These are phyloP conservation scores for Calameuta filiformis DNA, from an alignment of 2,888 invertebrate species.

Conservation along the genomic window DNA sequence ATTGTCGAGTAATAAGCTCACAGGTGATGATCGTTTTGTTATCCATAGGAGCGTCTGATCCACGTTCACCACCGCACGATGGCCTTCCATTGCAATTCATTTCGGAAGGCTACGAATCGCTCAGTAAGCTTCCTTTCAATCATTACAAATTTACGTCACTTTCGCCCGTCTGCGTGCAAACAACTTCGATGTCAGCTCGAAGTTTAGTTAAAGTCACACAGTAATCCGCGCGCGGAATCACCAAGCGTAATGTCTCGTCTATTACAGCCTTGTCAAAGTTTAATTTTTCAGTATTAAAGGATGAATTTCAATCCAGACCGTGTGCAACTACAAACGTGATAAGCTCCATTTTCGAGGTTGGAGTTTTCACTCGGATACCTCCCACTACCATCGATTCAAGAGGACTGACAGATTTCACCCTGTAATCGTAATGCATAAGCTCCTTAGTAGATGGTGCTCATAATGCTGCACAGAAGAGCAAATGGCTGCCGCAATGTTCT, in stretches of 20 bases:
- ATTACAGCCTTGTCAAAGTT: not conserved
- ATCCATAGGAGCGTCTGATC: conserved; percentile 67
- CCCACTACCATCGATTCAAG: not conserved
- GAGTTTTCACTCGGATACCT: conserved; percentile 15
- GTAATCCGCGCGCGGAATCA: not conserved
- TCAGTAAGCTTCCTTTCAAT: conserved; percentile 41
- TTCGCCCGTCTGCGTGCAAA: conserved; percentile 20
- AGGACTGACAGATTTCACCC: not conserved
- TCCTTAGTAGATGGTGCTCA: not conserved
- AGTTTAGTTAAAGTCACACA: not conserved
- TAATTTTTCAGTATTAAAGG: not conserved
- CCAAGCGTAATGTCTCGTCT: not conserved
- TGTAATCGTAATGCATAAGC: not conserved
- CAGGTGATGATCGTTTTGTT: conserved; percentile 81
- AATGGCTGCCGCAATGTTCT: not conserved
- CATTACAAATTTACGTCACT: conserved; percentile 51
- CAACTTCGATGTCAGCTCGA: conserved; percentile 1
- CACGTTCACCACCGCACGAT: conserved; percentile 45
- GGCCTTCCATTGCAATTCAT: conserved; percentile 63
- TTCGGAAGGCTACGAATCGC: conserved; percentile 45
- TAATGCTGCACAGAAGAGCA: not conserved
- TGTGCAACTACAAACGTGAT: conserved; percentile 18
- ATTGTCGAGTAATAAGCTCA: conserved; percentile 65
- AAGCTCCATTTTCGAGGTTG: conserved; percentile 36
- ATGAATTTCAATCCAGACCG: conserved; percentile 7